Conservation (phyloP, 2,797 vertebrate species). For the Linurgus olivaceus region DNA sequence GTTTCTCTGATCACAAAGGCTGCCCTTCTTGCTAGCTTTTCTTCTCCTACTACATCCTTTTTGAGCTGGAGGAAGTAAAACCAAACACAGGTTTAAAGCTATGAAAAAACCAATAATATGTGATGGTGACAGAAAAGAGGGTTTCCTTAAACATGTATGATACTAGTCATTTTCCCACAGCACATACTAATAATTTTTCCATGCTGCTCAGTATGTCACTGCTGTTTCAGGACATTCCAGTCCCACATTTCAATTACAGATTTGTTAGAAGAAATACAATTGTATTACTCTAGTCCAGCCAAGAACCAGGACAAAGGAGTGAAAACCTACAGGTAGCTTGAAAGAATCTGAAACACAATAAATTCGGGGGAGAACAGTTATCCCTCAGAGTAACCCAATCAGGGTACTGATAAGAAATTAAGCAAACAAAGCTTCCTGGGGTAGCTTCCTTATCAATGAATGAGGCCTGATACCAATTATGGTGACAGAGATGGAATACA, state of each 20-base stretch:
- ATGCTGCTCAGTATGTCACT: fast-evolving
- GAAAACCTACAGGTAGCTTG: neutral
- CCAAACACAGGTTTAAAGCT: neutral
- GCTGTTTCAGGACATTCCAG: neutral
- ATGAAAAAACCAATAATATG: neutral
- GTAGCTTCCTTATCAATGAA: neutral
- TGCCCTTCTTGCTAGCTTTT: neutral
- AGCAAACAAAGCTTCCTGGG: neutral
- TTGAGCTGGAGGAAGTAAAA: neutral
- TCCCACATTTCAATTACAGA: neutral
- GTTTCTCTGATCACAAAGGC: neutral
- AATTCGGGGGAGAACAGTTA: neutral
- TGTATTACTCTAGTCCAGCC: neutral
- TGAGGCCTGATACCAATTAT: neutral
- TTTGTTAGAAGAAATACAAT: neutral
- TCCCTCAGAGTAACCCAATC: neutral
- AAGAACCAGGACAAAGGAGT: neutral
- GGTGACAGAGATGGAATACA: neutral
- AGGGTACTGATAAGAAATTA: neutral
- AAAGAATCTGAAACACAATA: neutral
- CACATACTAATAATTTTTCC: neutral
- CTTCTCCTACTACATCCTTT: neutral
- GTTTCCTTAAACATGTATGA: neutral
- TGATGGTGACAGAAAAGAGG: neutral
- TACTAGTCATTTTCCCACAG: neutral